A percentile compares a stretch with the other conserved stretches of the same genome.
phyloP scores from a whole-genome alignment of 2,888 invertebrate genomes.

The Flexamia atlantica region DNA sequence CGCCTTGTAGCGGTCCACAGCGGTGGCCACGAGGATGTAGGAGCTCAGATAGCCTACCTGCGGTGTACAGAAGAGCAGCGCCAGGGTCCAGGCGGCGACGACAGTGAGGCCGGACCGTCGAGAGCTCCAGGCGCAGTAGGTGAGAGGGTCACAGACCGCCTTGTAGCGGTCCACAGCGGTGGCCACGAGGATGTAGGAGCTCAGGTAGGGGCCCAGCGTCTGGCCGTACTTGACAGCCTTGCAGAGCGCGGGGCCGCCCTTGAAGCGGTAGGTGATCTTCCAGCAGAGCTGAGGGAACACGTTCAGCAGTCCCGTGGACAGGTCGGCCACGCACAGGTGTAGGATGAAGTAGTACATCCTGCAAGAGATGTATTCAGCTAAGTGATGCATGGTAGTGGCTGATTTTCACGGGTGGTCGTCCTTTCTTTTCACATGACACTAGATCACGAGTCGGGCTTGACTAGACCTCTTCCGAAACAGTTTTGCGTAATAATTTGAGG shows the following conservation, averaged over 20 bases:
- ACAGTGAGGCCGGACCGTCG: constrained; percentile 78
- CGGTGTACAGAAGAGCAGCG: constrained; percentile 79
- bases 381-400: no score
- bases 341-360: constrained; percentile 86
- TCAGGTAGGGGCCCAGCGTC: constrained; percentile 81
- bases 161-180: constrained; percentile 81
- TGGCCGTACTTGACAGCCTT: constrained; percentile 82
- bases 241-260: constrained; percentile 79
- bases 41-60: no score
- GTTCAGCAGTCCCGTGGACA: constrained; percentile 83
- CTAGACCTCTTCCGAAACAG: no score
- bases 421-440: no score
- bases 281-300: constrained; percentile 82
- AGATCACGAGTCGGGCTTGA: no score
- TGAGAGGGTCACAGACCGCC: constrained; percentile 81
- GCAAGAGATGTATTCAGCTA: no score
- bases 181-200: constrained; percentile 80
- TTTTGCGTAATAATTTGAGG: no score
- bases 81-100: constrained; percentile 77
- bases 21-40: no score
- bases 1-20: no score
- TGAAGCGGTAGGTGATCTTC: constrained; percentile 74
- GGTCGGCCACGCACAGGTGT: constrained; percentile 83
- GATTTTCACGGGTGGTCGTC: no score
- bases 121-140: constrained; percentile 80